phyloP scores from a whole-genome alignment of 1,140 invertebrate genomes.

The Psilanteris sp. region DNA sequence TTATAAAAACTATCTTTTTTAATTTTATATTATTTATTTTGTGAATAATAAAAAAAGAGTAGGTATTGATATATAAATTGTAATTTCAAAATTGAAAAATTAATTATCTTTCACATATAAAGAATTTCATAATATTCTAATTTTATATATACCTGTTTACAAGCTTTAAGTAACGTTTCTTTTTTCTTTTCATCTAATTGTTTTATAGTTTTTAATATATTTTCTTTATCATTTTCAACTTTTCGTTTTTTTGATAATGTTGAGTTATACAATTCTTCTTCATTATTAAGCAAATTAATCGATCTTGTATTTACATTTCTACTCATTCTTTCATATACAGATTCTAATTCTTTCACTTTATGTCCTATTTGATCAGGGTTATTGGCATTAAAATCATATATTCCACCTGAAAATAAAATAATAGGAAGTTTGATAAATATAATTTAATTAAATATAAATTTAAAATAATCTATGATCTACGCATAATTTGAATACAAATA shows the following conservation, averaged over 20 bases:
- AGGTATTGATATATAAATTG: too few species aligned
- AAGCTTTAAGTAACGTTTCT: conserved; percentile 88
- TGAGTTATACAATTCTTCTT: conserved; percentile 92
- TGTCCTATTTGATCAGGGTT: conserved; percentile 79
- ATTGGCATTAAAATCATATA: conserved; percentile 75
- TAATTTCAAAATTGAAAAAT: too few species aligned
- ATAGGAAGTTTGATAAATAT: too few species aligned
- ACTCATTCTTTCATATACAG: conserved; percentile 86
- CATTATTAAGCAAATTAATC: conserved; percentile 90
- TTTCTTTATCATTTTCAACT: conserved; percentile 92
- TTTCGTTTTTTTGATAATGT: conserved; percentile 89
- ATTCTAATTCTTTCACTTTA: conserved; percentile 83
- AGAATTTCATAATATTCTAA: too few species aligned
- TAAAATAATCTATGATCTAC: too few species aligned
- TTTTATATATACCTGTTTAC: conserved; percentile 84
- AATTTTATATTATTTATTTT: too few species aligned
- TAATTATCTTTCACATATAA: too few species aligned
- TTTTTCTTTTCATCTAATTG: conserved; percentile 95
- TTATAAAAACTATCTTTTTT: too few species aligned
- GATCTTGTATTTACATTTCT: conserved; percentile 91
- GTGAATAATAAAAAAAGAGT: too few species aligned
- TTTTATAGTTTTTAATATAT: conserved; percentile 90
- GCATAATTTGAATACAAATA: too few species aligned
- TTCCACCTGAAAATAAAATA: conserved; percentile 67
- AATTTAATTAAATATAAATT: conserved; percentile 11